phyloP scores from a whole-genome alignment of 2,888 invertebrate species.

The Apodemia zela region DNA sequence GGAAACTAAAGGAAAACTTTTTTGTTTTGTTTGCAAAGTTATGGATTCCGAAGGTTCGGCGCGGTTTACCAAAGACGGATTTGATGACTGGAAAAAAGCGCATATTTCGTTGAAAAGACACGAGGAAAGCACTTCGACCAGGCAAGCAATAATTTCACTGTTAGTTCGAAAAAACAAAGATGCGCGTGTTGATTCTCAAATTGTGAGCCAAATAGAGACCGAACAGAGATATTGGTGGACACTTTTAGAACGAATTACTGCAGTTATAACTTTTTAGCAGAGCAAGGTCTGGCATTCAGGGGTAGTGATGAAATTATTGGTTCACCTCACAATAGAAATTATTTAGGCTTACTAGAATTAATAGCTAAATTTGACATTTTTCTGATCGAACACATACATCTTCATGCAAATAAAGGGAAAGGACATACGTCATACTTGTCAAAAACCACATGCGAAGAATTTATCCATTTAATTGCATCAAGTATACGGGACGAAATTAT shows the following conservation, averaged over 20 bases:
- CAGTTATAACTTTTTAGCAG: conserved; percentile 9
- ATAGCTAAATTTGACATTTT: not conserved
- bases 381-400: not conserved
- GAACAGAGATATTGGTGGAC: not conserved
- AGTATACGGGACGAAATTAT: not conserved
- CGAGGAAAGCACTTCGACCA: not conserved
- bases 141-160: not conserved
- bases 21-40: no score
- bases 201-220: conserved; percentile 13
- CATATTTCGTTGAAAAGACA: conserved; percentile 4
- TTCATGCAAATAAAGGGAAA: conserved; percentile 1
- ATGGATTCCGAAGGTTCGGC: not conserved
- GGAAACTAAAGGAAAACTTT: no score
- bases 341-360: conserved; percentile 9
- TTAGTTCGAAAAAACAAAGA: not conserved
- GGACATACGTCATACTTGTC: conserved; percentile 6
- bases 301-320: conserved; percentile 12
- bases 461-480: conserved; percentile 2
- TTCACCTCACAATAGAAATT: conserved; percentile 8
- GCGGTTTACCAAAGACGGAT: conserved; percentile 11
- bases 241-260: conserved; percentile 5
- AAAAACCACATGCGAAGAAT: not conserved
- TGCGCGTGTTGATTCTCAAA: conserved; percentile 3
- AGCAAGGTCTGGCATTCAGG: not conserved
- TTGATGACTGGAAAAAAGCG: conserved; percentile 10